phyloP scores from a whole-genome alignment of 2,888 invertebrate genomes.

The Macropis europaea region DNA sequence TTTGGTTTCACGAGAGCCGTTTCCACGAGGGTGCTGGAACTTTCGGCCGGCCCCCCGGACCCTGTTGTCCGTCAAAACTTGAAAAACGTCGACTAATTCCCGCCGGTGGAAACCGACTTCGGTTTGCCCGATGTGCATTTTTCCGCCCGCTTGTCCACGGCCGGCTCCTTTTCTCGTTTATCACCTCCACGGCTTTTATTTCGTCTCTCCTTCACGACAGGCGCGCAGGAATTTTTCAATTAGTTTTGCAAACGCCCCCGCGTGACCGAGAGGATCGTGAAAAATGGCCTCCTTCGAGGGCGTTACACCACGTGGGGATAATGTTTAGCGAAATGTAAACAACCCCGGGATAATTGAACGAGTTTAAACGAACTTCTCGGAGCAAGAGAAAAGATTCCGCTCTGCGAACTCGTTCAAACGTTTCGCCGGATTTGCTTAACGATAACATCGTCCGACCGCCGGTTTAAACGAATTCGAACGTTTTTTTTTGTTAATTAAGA shows the following conservation, averaged over 20 bases:
- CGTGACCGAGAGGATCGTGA: conserved; percentile 28
- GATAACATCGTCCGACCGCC: conserved; percentile 10
- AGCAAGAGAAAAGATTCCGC: conserved; percentile 3
- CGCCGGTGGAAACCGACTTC: conserved; percentile 41
- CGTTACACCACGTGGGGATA: conserved; percentile 21
- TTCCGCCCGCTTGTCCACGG: conserved; percentile 38
- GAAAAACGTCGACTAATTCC: conserved; percentile 62
- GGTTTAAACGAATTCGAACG: not conserved
- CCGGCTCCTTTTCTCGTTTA: conserved; percentile 53
- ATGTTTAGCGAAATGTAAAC: conserved; percentile 31
- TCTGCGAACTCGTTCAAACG: conserved; percentile 17
- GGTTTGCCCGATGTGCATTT: conserved; percentile 52
- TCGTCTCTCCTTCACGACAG: conserved; percentile 48
- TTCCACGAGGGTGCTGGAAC: conserved; percentile 37
- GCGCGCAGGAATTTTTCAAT: conserved; percentile 63
- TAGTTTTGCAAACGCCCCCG: conserved; percentile 51
- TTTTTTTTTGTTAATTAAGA: not conserved
- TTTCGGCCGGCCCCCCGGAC: conserved; percentile 23
- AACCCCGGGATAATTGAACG: conserved; percentile 27
- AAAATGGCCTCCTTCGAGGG: conserved; percentile 43
- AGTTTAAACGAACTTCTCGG: conserved; percentile 15
- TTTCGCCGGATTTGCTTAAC: conserved; percentile 3
- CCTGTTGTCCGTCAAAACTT: conserved; percentile 52
- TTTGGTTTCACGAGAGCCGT: conserved; percentile 13
- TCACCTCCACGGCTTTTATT: conserved; percentile 56